Conservation (phyloP, 2,113 vertebrate species). For the Leptosomus discolor region DNA sequence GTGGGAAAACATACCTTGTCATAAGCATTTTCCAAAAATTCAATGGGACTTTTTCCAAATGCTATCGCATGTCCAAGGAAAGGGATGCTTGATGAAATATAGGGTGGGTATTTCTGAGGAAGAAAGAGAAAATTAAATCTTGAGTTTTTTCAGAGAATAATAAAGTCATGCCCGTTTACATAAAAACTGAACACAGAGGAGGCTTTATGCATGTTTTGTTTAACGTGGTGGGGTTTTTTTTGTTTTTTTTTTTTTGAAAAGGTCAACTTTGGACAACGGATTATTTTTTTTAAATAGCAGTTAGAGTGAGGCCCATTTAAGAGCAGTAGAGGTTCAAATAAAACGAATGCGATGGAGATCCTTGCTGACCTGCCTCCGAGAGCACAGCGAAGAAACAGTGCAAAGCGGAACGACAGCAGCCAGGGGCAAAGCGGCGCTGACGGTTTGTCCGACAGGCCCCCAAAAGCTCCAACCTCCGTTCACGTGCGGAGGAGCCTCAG, state of each 20-base stretch:
- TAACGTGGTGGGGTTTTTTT: too few relatives aligned
- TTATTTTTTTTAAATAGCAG: neutral
- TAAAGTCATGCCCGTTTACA: neutral
- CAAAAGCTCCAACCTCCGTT: neutral
- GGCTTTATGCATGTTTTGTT: neutral
- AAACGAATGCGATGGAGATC: accelerated
- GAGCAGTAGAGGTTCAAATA: neutral
- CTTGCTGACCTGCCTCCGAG: neutral
- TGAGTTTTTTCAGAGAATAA: neutral
- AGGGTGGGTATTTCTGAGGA: slow-evolving; percentile 86
- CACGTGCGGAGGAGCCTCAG: accelerated
- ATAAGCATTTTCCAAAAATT: slow-evolving; percentile 93
- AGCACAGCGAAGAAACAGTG: neutral
- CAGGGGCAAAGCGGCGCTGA: accelerated
- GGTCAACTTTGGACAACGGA: neutral
- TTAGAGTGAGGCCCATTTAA: neutral
- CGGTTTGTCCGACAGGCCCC: neutral
- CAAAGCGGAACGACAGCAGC: accelerated
- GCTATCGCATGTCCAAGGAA: slow-evolving; percentile 93
- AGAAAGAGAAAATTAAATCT: neutral
- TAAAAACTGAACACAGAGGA: neutral
- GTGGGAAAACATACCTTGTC: slow-evolving; percentile 80
- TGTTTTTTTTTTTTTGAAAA: neutral
- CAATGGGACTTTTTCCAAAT: slow-evolving; percentile 94
- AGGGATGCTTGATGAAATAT: slow-evolving; percentile 88